Evolutionary conservation across 1,140 invertebrate species (phyloP), one percentile per base, ranked within the genome.

Genomic region (Nomia melanderi): DNA sequence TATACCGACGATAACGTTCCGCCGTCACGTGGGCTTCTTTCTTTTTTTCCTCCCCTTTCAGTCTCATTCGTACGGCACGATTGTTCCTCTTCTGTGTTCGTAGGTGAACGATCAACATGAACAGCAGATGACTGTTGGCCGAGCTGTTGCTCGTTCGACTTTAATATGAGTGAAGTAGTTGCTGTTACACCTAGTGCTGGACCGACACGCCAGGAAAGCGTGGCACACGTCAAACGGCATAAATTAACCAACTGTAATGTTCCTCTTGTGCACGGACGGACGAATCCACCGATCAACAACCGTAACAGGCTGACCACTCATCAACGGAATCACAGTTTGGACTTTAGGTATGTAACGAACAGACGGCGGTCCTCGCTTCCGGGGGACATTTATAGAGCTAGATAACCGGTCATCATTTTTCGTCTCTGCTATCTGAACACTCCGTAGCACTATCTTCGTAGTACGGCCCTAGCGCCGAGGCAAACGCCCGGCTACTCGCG

Each of bases 261-360:
- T 88, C 92, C 92, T 88, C 91, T 92, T 59, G 95, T 95, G 44
- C 95, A 95, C 87, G 94, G 94, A 44, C 93, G 94, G 62, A 92
- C 94, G 63, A 92, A 92, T 79, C 88, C 90, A 79, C 87, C 92
- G 78, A 92, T 92, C 77, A 93, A 92, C 62, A 84, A 88, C 60
- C 94, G 94, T 84, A 93, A 93, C 77, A 93, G 94, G 86, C 91
- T 95, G 85, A 95, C 94, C 81, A 95, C 94, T 79, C 96, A 96
- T 91, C 96, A 96, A 91, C 93, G 96, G 86, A 96, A 96, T 91
- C 93, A 96, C 79, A 96, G 95, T 87, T 92, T 96, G 77, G 96
- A 96, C 90, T 96, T 96, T 87, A 94, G 95, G 95, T 96, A 89
- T 85, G 83, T 31, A 36, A 56, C 31, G 25, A 69, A 66, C 7